phyloP scores from a whole-genome alignment of 1,140 invertebrate genomes.

The Batillaria attramentaria region DNA sequence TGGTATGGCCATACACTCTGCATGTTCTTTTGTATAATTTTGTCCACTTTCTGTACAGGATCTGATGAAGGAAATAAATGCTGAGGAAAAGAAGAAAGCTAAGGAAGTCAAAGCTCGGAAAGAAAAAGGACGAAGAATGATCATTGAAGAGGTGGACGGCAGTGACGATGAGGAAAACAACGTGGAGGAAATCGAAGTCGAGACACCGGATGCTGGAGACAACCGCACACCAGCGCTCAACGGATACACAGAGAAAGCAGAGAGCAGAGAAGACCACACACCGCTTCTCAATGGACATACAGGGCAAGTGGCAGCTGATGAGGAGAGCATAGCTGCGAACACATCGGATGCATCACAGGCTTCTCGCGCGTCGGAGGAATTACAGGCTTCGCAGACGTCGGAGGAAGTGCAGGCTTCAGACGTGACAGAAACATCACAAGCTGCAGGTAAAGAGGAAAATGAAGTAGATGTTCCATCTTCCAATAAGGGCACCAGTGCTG shows the following conservation, averaged over 20 bases:
- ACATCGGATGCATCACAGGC: too few species aligned
- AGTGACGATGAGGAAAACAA: constrained; percentile 42
- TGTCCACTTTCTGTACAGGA: constrained; percentile 48
- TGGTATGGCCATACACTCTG: too few species aligned
- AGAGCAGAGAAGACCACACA: background rate
- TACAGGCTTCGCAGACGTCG: background rate
- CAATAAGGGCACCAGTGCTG: background rate
- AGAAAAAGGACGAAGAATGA: constrained; percentile 58
- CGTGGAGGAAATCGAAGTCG: constrained; percentile 11
- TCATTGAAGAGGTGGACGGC: constrained; percentile 65
- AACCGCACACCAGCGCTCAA: too few species aligned
- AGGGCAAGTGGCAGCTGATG: background rate
- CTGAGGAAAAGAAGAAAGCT: constrained; percentile 46
- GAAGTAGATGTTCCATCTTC: constrained; percentile 25
- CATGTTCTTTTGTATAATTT: too few species aligned
- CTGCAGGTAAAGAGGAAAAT: constrained; percentile 38
- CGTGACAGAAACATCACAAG: background rate
- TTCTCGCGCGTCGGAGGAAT: too few species aligned
- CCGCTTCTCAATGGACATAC: background rate
- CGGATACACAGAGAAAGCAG: background rate
- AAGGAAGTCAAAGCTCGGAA: constrained; percentile 52
- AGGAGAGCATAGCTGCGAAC: too few species aligned
- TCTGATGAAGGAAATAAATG: constrained; percentile 48
- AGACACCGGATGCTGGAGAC: constrained; percentile 27
- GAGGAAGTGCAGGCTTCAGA: background rate